Percentiles rank a stretch among this genome's conserved stretches.
Evolutionary conservation across 2,113 vertebrate species (phyloP).

Genomic region (Carettochelys insculpta): DNA sequence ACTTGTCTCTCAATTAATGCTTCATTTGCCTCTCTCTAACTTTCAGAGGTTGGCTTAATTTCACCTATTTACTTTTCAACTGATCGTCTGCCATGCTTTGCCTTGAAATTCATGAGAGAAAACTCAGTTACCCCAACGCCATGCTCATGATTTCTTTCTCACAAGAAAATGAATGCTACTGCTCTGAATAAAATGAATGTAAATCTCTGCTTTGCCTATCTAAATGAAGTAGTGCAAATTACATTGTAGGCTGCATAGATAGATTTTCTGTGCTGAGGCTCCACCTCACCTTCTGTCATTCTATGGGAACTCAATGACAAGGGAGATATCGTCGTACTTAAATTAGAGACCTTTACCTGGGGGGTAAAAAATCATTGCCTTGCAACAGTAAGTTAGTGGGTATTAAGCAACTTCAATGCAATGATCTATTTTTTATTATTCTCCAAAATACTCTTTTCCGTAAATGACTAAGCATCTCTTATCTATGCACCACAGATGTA

Average conservation of each 20-base stretch:
- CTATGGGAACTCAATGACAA: not conserved
- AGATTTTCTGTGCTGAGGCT: not conserved
- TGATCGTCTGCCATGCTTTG: not conserved
- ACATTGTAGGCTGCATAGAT: not conserved
- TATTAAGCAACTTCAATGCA: not conserved
- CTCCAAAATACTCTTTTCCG: not conserved
- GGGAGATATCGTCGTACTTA: not conserved
- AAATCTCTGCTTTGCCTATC: conserved; percentile 7
- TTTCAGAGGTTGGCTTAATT: conserved; percentile 53
- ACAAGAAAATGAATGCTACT: not conserved
- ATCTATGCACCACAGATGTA: not conserved
- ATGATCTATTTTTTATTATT: not conserved
- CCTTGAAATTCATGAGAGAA: not conserved
- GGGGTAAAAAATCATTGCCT: not conserved
- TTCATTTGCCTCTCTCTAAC: conserved; percentile 12
- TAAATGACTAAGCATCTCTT: not conserved
- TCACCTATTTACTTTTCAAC: conserved; percentile 45
- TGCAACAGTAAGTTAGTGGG: not conserved
- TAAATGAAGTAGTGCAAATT: not conserved
- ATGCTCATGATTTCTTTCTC: not conserved
- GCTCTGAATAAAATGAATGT: conserved; percentile 15
- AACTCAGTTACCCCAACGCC: not conserved
- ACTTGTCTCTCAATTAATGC: conserved; percentile 39
- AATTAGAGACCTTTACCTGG: not conserved
- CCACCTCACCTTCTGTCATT: not conserved